phyloP scores from a whole-genome alignment of 2,888 invertebrate genomes.

The Drosophila pegasa region DNA sequence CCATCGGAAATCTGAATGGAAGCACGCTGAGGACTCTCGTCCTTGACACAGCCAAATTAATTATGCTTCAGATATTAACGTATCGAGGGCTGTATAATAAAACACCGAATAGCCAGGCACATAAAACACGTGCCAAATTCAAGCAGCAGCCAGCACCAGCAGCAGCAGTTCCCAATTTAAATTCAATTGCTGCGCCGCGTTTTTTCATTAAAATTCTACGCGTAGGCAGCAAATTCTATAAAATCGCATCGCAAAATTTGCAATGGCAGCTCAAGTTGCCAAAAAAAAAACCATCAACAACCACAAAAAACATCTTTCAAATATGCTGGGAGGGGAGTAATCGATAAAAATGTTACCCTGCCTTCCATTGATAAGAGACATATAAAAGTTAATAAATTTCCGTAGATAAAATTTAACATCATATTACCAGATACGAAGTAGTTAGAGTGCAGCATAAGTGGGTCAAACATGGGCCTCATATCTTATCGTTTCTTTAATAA shows the following conservation, averaged over 20 bases:
- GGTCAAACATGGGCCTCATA: neutral
- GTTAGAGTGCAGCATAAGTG: neutral
- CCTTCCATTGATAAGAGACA: neutral
- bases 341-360: conserved; percentile 16
- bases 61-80: conserved; percentile 41
- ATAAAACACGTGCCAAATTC: conserved; percentile 37
- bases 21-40: conserved; percentile 12
- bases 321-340: neutral
- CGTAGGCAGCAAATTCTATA: conserved; percentile 41
- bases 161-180: conserved; percentile 23
- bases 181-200: conserved; percentile 26
- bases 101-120: conserved; percentile 22
- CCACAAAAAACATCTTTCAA: neutral
- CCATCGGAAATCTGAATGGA: conserved; percentile 27
- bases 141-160: neutral
- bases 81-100: conserved; percentile 26
- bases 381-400: conserved; percentile 1
- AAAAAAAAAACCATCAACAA: neutral
- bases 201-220: conserved; percentile 61
- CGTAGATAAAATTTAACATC: conserved; percentile 3
- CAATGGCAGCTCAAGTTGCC: conserved; percentile 9
- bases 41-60: conserved; percentile 38
- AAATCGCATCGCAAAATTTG: conserved; percentile 41
- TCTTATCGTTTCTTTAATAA: conserved; percentile 12
- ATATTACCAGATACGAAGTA: neutral